Percentiles rank a stretch among this genome's conserved stretches.
Evolutionary conservation across 2,113 vertebrate genomes (phyloP).

Genomic region (Rhinopomastus cyanomelas): DNA sequence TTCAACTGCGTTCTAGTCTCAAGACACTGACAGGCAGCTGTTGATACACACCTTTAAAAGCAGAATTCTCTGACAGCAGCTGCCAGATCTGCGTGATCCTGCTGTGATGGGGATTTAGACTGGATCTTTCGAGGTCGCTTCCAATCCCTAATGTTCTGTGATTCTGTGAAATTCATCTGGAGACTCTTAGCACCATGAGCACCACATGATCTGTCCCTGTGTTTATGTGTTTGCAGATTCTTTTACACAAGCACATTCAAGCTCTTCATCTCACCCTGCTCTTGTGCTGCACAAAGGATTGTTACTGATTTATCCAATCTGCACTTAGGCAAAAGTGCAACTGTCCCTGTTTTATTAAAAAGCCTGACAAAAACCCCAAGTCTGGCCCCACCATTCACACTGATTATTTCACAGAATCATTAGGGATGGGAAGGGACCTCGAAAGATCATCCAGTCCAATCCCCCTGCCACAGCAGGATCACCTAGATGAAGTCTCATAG

Average conservation of each 20-base stretch:
- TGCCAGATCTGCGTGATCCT: too few species aligned
- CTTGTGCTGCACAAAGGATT: background rate
- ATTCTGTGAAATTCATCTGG: background rate
- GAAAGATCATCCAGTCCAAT: too few species aligned
- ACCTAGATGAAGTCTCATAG: too few species aligned
- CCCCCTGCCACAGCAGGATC: too few species aligned
- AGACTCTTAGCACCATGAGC: too few species aligned
- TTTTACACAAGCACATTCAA: background rate
- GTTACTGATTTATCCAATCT: background rate
- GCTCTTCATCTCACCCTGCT: background rate
- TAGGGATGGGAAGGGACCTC: too few species aligned
- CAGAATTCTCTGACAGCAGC: background rate
- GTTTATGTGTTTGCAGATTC: background rate
- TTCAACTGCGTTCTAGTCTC: background rate
- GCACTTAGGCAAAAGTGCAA: background rate
- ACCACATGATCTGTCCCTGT: background rate
- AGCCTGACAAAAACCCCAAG: background rate
- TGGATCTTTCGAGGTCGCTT: too few species aligned
- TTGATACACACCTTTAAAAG: rapidly evolving
- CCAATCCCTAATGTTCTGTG: too few species aligned
- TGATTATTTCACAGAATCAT: background rate
- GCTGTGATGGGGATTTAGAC: too few species aligned
- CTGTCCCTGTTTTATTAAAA: background rate
- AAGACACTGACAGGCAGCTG: background rate
- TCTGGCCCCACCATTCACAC: background rate